A percentile compares a stretch with the other conserved stretches of the same genome.
Evolutionary conservation across 2,888 invertebrate species (phyloP).

Genomic region (Aquatica leii): DNA sequence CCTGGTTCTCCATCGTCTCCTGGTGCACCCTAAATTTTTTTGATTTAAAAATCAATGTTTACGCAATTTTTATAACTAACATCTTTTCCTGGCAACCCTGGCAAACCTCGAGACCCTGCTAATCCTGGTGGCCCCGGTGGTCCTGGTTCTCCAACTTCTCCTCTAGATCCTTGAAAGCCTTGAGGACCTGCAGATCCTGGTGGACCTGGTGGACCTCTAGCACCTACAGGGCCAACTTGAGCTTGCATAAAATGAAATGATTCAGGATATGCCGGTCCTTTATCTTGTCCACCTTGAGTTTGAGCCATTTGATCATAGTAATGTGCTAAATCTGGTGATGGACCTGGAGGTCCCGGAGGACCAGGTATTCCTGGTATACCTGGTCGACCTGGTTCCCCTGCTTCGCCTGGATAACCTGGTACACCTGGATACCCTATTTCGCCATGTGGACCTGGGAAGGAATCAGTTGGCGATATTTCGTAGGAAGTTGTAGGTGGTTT

Average conservation of each 20-base stretch:
- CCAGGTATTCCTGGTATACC: constrained; percentile 76
- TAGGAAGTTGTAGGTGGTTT: constrained; percentile 43
- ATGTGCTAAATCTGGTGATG: constrained; percentile 75
- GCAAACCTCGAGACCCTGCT: constrained; percentile 70
- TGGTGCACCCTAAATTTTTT: constrained; percentile 69
- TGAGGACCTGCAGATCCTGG: constrained; percentile 72
- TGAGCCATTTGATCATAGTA: constrained; percentile 80
- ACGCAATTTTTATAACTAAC: constrained; percentile 60
- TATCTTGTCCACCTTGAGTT: constrained; percentile 75
- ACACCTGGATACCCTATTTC: constrained; percentile 65
- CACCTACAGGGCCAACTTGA: constrained; percentile 80
- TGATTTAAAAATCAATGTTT: constrained; percentile 14
- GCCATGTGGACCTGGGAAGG: constrained; percentile 62
- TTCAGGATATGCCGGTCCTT: constrained; percentile 70
- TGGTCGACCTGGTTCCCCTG: constrained; percentile 69
- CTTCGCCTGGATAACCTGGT: constrained; percentile 67
- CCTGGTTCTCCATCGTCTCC: constrained; percentile 87
- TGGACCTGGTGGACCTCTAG: constrained; percentile 79
- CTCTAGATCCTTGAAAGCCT: constrained; percentile 84
- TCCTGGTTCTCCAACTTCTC: constrained; percentile 82
- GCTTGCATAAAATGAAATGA: constrained; percentile 81
- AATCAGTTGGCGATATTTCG: constrained; percentile 39
- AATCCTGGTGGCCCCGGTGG: constrained; percentile 68
- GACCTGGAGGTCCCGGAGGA: constrained; percentile 68
- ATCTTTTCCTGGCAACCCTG: constrained; percentile 79